Evolutionary conservation across 2,797 vertebrate genomes (phyloP), one percentile per base, ranked within the genome.

Genomic region (Poecilia wingei): DNA sequence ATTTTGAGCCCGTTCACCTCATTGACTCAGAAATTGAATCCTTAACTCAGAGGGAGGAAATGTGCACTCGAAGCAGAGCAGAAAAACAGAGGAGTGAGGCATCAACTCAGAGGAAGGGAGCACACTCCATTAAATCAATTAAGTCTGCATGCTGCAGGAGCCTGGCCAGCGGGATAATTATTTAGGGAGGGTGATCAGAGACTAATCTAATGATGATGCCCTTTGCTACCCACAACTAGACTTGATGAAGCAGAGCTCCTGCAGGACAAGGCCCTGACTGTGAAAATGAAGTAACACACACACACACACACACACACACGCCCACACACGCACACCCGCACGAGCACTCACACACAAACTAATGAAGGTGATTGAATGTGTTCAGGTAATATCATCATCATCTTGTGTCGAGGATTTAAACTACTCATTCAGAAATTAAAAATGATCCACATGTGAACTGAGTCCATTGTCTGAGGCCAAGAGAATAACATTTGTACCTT

Each of bases 201-300:
- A 87, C 91, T 93, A 91, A 91, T 90, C 88, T 93, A 91, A 93
- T 93, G 91, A 90, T 86, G 88, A 93, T 92, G 91, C 92, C 93
- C 92, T 94, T 93, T 92, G 88, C 88, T 90, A 75, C 90, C 85
- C 83, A 89, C 87, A 78, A 86, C 79, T 79, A 91, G 89, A 93
- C 83, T 81, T 93, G 89, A 94, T 93, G 91, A 94, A 91, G 88
- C 88, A 87, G 88, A 74, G 79, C 84, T 93, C 89, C 91, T 87
- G 83, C 0, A 79, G 87, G 91, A 89, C 77, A n/a, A 68, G 70
- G 79, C 61, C 73, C 81, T 83, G 79, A 81, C 81, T 89, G 57
- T 59, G 87, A 66, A 66, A 66, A 66, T 66, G 33, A 66, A 33
- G 61, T 61, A 61, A 61, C 57, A 33, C 28, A 31, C 28, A n/a